Conservation (phyloP, 2,797 vertebrate species). For the Hydrolagus colliei region DNA sequence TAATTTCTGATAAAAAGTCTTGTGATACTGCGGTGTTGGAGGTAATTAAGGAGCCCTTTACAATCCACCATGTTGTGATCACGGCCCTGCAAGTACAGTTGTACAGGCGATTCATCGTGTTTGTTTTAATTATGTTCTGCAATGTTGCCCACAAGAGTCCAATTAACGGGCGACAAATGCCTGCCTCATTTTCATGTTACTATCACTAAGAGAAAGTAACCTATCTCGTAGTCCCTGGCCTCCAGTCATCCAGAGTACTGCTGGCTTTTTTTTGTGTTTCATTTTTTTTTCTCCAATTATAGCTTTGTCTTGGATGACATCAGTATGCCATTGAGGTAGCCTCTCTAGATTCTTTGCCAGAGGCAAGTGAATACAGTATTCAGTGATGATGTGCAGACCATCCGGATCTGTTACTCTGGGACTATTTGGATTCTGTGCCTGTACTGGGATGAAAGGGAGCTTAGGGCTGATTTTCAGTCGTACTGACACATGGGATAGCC, state of each 20-base stretch:
- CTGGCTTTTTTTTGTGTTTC: not conserved
- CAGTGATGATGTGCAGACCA: constrained; percentile 58
- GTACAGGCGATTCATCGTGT: constrained; percentile 64
- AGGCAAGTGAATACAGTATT: constrained; percentile 92
- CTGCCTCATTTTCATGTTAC: constrained; percentile 60
- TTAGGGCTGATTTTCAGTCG: constrained; percentile 56
- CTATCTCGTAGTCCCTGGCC: constrained; percentile 52
- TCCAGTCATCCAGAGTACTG: constrained; percentile 41
- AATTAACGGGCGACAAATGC: constrained; percentile 84
- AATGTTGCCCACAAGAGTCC: constrained; percentile 80
- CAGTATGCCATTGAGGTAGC: constrained; percentile 74
- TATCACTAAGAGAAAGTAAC: constrained; percentile 54
- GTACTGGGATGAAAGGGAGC: constrained; percentile 61
- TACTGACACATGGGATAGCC: constrained; percentile 51
- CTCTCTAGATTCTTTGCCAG: constrained; percentile 71
- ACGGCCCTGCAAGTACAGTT: constrained; percentile 64
- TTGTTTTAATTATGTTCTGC: constrained; percentile 79
- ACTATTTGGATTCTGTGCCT: constrained; percentile 77
- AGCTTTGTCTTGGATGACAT: constrained; percentile 68
- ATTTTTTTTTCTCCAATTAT: constrained; percentile 63
- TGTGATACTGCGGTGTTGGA: constrained; percentile 47
- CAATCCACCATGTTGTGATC: constrained; percentile 52
- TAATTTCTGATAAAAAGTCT: constrained; percentile 68
- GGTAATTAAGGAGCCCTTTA: constrained; percentile 73
- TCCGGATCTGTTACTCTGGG: constrained; percentile 62